These are phyloP conservation scores for Rapana venosa DNA, from an alignment of 2,888 invertebrate genomes.

Conservation along the genomic window DNA sequence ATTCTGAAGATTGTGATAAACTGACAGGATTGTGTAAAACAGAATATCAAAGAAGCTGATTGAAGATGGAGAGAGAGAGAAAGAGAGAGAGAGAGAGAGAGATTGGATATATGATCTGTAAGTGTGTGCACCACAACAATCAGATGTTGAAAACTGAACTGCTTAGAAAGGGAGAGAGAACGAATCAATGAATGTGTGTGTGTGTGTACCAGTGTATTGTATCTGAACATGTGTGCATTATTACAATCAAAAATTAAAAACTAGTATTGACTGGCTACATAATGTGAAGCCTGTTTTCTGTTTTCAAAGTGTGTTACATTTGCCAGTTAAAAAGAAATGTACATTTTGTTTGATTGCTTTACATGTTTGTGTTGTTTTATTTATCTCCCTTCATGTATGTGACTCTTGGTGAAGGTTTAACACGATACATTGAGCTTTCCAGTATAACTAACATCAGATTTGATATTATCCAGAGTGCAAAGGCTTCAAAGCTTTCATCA, in stretches of 20 bases:
- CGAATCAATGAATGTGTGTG: too few species aligned
- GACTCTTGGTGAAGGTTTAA: background rate
- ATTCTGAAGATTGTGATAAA: slow-evolving; percentile 6
- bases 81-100: background rate
- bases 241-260: slow-evolving; percentile 3
- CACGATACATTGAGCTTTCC: background rate
- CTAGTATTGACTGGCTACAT: background rate
- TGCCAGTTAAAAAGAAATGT: background rate
- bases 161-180: background rate
- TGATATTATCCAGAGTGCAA: slow-evolving; percentile 4
- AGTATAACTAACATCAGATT: background rate
- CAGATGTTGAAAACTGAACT: too few species aligned
- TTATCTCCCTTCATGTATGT: background rate
- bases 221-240: background rate
- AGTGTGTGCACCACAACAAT: too few species aligned
- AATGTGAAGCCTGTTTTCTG: background rate
- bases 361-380: background rate
- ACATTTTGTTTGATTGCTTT: background rate
- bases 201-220: too few species aligned
- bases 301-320: background rate
- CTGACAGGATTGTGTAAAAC: background rate
- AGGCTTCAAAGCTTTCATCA: background rate
- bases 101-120: background rate
- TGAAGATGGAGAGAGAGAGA: background rate
- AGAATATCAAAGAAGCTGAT: background rate